Percentiles rank a stretch among this genome's conserved stretches.
Conservation (phyloP, 2,888 invertebrate species). For the Atherix ibis region DNA sequence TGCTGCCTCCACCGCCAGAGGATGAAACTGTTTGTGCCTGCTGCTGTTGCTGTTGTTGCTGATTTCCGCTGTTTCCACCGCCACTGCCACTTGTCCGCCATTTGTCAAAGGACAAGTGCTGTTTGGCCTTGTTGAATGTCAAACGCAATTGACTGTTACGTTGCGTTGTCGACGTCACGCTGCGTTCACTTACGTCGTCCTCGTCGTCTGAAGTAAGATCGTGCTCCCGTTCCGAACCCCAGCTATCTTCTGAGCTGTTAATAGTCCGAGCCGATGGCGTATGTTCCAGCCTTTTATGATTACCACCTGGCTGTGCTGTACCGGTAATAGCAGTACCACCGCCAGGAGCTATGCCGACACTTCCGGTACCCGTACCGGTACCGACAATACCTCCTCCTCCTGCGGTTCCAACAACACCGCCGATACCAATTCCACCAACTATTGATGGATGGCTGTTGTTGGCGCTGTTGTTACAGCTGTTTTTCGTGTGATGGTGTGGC, state of each 20-base stretch:
- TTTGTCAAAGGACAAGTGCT: slow-evolving; percentile 57
- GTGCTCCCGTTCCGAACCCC: slow-evolving; percentile 34
- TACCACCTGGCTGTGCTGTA: not conserved
- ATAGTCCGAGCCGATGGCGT: slow-evolving; percentile 22
- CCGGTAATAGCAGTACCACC: not conserved
- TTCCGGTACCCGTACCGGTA: too few species aligned
- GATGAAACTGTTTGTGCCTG: slow-evolving; percentile 11
- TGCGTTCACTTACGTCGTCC: slow-evolving; percentile 37
- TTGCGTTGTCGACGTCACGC: slow-evolving; percentile 26
- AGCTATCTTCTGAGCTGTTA: slow-evolving; percentile 43
- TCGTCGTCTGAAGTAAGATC: slow-evolving; percentile 44
- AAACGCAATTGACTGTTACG: slow-evolving; percentile 65
- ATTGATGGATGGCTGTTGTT: slow-evolving; percentile 12
- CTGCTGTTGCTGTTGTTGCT: slow-evolving; percentile 12
- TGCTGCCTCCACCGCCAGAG: slow-evolving; percentile 6
- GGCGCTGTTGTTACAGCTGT: slow-evolving; percentile 18
- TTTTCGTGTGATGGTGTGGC: slow-evolving; percentile 20
- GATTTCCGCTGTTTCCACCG: slow-evolving; percentile 22
- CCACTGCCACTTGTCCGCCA: slow-evolving; percentile 41
- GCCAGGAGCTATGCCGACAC: too few species aligned
- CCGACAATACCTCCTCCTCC: too few species aligned
- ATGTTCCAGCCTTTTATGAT: slow-evolving; percentile 18
- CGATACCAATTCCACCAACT: slow-evolving; percentile 14
- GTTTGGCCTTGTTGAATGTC: slow-evolving; percentile 66
- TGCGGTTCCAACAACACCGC: too few species aligned